These are phyloP conservation scores for Anorthoa munda DNA, from an alignment of 2,888 invertebrate species.

Conservation along the genomic window DNA sequence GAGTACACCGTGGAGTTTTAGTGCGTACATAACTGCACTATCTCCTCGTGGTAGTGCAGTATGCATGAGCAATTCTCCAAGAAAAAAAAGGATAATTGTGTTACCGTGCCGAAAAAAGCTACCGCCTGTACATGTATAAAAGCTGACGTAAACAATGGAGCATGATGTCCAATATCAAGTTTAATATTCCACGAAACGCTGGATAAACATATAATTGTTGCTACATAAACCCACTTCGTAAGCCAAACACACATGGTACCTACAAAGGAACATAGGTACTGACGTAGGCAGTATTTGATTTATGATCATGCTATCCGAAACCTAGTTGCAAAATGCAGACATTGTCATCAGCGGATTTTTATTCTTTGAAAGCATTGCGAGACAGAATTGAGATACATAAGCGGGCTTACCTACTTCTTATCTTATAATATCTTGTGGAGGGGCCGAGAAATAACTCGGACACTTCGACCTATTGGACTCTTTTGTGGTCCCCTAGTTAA, in stretches of 20 bases:
- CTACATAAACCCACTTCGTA: neutral
- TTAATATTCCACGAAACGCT: slow-evolving; percentile 33
- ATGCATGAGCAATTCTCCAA: too few species aligned
- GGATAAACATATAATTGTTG: neutral
- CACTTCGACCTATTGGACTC: too few species aligned
- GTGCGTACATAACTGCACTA: too few species aligned
- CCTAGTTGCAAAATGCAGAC: slow-evolving; percentile 3
- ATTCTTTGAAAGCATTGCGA: slow-evolving; percentile 6
- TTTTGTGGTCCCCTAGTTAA: too few species aligned
- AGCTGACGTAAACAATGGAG: slow-evolving; percentile 17
- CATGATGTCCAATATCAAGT: slow-evolving; percentile 11
- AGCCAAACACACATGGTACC: neutral
- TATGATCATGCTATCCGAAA: neutral
- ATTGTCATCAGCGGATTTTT: neutral
- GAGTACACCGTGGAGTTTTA: too few species aligned
- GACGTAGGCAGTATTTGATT: neutral
- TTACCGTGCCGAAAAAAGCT: neutral
- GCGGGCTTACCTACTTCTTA: too few species aligned
- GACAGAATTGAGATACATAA: neutral
- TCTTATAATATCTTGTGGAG: too few species aligned
- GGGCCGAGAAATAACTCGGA: too few species aligned
- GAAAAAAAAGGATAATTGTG: too few species aligned
- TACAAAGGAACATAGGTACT: neutral
- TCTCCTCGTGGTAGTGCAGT: too few species aligned
- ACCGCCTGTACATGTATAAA: slow-evolving; percentile 23